Evolutionary conservation across 2,797 vertebrate species (phyloP).

Genomic region (Sebastes matsubarae): DNA sequence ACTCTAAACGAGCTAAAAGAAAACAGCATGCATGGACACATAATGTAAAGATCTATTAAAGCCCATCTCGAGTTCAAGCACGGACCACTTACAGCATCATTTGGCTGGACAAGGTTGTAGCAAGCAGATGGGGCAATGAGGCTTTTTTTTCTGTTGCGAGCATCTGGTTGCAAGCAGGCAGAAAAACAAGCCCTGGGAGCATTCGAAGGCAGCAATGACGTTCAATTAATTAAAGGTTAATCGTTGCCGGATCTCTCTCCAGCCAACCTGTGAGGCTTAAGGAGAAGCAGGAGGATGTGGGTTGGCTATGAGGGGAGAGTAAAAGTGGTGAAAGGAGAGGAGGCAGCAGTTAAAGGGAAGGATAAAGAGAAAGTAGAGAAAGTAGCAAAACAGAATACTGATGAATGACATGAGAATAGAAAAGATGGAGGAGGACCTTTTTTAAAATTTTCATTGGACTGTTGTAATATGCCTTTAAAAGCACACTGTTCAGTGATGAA

Average conservation of each 20-base stretch:
- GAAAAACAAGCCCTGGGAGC: conserved; percentile 53
- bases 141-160: conserved; percentile 40
- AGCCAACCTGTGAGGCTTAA: conserved; percentile 33
- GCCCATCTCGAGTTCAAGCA: conserved; percentile 54
- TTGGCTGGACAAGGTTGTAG: conserved; percentile 49
- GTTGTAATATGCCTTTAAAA: background rate
- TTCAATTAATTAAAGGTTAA: conserved; percentile 76
- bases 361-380: background rate
- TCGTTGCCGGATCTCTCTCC: conserved; percentile 56
- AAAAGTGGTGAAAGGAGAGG: background rate
- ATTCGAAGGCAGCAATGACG: conserved; percentile 41
- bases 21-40: conserved; percentile 8
- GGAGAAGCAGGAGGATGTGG: conserved; percentile 37
- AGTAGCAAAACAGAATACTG: background rate
- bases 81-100: conserved; percentile 58
- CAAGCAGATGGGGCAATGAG: conserved; percentile 38
- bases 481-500: background rate
- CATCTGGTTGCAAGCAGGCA: conserved; percentile 71
- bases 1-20: conserved; percentile 25
- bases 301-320: background rate
- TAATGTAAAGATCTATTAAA: conserved; percentile 56
- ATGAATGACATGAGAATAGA: background rate
- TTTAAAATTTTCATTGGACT: background rate
- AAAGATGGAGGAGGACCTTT: background rate
- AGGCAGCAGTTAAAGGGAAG: background rate